phyloP scores from a whole-genome alignment of 2,888 invertebrate genomes.

The Ornithoptera alexandrae region DNA sequence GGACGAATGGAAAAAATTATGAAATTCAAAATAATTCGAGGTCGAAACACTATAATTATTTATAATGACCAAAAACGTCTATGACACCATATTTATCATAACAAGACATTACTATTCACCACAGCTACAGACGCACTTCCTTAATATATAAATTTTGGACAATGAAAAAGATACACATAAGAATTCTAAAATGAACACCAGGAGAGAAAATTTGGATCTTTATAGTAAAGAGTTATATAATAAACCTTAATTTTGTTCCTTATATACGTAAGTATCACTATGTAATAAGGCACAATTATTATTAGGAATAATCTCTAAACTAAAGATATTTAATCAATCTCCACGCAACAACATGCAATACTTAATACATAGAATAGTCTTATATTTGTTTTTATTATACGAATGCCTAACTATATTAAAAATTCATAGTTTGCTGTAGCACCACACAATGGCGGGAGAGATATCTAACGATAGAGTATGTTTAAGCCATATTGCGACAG shows the following conservation, averaged over 20 bases:
- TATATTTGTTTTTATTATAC: conserved; percentile 39
- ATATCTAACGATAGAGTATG: conserved; percentile 27
- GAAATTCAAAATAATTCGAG: not conserved
- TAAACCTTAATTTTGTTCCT: conserved; percentile 9
- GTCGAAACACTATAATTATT: not conserved
- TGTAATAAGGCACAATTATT: conserved; percentile 64
- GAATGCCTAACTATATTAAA: conserved; percentile 41
- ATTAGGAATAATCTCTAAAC: conserved; percentile 39
- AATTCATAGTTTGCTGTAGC: conserved; percentile 33
- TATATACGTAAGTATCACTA: conserved; percentile 48
- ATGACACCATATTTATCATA: conserved; percentile 59
- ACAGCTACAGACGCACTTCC: conserved; percentile 67
- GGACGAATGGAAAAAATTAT: not conserved
- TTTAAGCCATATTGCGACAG: conserved; percentile 12
- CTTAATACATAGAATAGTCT: conserved; percentile 13
- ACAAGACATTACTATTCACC: conserved; percentile 47
- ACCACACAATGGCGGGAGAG: conserved; percentile 35
- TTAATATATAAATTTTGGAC: conserved; percentile 44
- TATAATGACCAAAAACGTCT: conserved; percentile 42
- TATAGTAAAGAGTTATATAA: conserved; percentile 30
- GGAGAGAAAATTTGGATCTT: conserved; percentile 42
- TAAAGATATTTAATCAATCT: conserved; percentile 45
- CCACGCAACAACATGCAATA: conserved; percentile 54
- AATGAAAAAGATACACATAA: conserved; percentile 27
- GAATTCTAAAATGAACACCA: conserved; percentile 36